Conservation (phyloP, 2,797 vertebrate genomes). For the Catharus ustulatus region DNA sequence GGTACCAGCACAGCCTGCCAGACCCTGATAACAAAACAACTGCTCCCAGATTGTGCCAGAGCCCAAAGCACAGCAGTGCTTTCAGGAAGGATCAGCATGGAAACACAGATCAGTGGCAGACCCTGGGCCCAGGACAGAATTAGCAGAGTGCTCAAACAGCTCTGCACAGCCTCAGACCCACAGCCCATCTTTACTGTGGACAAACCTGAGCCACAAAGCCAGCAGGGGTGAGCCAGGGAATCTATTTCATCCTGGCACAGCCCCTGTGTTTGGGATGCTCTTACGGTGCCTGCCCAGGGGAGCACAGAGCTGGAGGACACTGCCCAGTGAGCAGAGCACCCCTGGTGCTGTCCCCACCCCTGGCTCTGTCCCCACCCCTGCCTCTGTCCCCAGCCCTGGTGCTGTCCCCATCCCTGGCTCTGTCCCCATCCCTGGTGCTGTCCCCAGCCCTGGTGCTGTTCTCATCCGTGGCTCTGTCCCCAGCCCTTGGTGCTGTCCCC, state of each 20-base stretch:
- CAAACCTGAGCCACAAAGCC: neutral
- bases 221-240: neutral
- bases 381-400: no score
- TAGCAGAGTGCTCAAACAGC: neutral
- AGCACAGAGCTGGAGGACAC: neutral
- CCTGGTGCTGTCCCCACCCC: no score
- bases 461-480: no score
- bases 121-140: neutral
- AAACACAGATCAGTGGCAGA: neutral
- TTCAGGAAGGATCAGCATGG: neutral
- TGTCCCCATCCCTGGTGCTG: no score
- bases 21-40: neutral
- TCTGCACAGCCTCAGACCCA: neutral
- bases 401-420: no score
- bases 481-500: no score
- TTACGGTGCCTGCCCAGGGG: neutral
- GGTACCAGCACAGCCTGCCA: neutral
- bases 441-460: no score
- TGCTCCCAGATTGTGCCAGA: neutral
- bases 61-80: neutral
- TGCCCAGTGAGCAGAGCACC: neutral
- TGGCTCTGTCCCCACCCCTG: no score
- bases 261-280: neutral
- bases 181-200: neutral
- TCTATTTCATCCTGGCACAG: neutral